phyloP scores from a whole-genome alignment of 2,888 invertebrate genomes.

The Caenorhabditis imperialis region DNA sequence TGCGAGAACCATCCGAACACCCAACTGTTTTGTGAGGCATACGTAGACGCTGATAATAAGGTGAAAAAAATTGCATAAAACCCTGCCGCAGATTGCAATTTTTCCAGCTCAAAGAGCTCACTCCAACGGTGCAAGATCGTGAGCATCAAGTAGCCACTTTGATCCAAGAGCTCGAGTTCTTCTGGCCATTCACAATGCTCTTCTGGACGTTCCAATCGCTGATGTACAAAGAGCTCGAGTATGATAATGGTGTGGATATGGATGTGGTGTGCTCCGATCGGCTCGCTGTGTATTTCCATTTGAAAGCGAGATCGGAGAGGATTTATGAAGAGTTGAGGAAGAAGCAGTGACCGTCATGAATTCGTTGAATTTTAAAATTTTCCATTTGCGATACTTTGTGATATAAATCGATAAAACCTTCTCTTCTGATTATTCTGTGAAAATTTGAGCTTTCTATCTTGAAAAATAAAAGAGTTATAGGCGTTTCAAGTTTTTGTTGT shows the following conservation, averaged over 20 bases:
- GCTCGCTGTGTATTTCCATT: conserved; percentile 27
- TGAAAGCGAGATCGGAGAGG: conserved; percentile 23
- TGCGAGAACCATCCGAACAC: conserved; percentile 28
- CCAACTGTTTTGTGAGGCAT: conserved; percentile 19
- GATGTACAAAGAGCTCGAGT: conserved; percentile 7
- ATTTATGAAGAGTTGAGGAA: conserved; percentile 19
- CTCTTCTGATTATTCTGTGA: too few species aligned
- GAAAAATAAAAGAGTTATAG: too few species aligned
- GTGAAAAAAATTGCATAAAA: too few species aligned
- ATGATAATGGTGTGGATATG: conserved; percentile 25
- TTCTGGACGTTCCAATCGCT: conserved; percentile 27
- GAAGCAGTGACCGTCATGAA: not conserved
- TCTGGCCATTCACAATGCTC: conserved; percentile 29
- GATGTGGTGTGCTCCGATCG: conserved; percentile 21
- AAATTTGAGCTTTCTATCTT: too few species aligned
- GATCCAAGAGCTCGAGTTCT: conserved; percentile 17
- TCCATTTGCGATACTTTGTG: not conserved
- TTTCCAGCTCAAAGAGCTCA: conserved; percentile 25
- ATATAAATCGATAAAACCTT: too few species aligned
- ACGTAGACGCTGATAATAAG: conserved; percentile 26
- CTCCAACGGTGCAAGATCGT: conserved; percentile 7
- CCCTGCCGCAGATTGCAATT: too few species aligned
- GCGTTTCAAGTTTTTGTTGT: too few species aligned
- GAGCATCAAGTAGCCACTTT: conserved; percentile 2
- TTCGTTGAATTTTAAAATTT: not conserved